Evolutionary conservation across 2,888 invertebrate species (phyloP).

Genomic region (Polydrusus tereticollis): DNA sequence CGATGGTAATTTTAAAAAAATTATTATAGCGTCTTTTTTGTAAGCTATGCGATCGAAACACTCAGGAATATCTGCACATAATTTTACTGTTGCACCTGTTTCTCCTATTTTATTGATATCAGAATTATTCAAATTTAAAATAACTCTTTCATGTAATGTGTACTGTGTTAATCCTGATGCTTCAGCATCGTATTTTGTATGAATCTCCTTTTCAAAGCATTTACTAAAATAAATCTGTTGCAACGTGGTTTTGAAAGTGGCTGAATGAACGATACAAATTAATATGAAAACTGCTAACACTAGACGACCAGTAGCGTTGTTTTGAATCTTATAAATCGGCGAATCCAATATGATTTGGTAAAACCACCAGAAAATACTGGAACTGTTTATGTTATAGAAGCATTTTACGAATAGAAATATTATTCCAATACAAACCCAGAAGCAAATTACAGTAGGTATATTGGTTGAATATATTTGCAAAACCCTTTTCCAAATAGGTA

Average conservation of each 20-base stretch:
- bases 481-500: conserved; percentile 2
- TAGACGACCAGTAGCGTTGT: background rate
- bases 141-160: background rate
- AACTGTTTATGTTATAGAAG: background rate
- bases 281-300: background rate
- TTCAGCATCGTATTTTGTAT: background rate
- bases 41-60: conserved; percentile 1
- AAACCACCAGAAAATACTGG: background rate
- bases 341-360: conserved; percentile 5
- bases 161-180: background rate
- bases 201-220: conserved; percentile 8
- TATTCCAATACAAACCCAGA: background rate
- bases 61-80: background rate
- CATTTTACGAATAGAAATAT: background rate
- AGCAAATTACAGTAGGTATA: background rate
- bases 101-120: background rate
- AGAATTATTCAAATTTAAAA: background rate
- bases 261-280: background rate
- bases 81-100: background rate
- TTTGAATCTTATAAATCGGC: background rate
- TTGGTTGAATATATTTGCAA: background rate
- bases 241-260: conserved; percentile 9
- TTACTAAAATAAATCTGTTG: conserved; percentile 20
- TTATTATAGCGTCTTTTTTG: background rate
- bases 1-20: background rate